These are phyloP conservation scores for Argyrosomus regius DNA, from an alignment of 2,797 vertebrate genomes.

Conservation along the genomic window DNA sequence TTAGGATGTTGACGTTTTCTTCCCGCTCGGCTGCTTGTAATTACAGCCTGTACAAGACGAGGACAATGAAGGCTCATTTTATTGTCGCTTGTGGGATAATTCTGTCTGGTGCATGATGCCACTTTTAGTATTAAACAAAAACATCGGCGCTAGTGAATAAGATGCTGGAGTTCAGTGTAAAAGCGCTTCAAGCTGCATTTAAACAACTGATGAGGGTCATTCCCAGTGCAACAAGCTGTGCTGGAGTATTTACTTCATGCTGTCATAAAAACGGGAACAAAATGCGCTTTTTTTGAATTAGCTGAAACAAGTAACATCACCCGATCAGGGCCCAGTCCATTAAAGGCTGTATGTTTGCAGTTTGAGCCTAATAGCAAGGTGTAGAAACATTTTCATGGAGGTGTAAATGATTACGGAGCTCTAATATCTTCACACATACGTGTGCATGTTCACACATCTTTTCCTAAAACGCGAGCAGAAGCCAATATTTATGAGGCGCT, in stretches of 20 bases:
- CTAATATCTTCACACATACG: neutral
- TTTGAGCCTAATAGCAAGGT: neutral
- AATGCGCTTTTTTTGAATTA: neutral
- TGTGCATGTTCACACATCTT: neutral
- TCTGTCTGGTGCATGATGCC: neutral
- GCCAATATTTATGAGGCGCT: conserved; percentile 45
- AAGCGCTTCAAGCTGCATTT: neutral
- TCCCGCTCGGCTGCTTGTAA: neutral
- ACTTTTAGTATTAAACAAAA: conserved; percentile 1
- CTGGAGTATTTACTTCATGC: neutral
- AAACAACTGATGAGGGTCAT: conserved; percentile 4
- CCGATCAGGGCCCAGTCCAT: too few species aligned
- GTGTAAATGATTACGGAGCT: neutral
- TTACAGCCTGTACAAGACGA: neutral
- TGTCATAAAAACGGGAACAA: neutral
- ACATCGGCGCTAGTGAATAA: neutral
- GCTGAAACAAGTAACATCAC: neutral
- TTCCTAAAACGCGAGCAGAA: neutral
- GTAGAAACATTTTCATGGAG: neutral
- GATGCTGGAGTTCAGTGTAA: conserved; percentile 13
- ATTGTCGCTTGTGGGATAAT: conserved; percentile 16
- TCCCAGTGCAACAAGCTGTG: conserved; percentile 1
- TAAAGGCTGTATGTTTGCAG: neutral
- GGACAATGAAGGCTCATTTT: conserved; percentile 8
- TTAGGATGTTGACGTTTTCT: neutral